phyloP scores from a whole-genome alignment of 1,140 invertebrate genomes.

The Psilanteris sp. region DNA sequence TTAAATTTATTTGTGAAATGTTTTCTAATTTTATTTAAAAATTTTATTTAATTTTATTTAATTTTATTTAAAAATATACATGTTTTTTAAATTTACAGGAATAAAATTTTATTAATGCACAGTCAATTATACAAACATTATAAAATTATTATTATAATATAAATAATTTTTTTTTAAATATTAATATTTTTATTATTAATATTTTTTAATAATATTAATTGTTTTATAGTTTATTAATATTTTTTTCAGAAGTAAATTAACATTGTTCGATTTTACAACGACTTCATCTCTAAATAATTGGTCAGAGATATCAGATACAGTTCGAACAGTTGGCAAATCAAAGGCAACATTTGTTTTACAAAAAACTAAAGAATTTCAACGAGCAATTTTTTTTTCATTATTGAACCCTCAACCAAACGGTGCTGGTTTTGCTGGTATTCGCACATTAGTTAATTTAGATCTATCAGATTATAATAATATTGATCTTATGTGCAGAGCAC shows the following conservation, averaged over 20 bases:
- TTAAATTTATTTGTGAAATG: too few relatives aligned
- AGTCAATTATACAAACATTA: too few relatives aligned
- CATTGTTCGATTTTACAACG: conserved; percentile 78
- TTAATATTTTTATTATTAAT: too few relatives aligned
- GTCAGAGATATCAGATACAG: conserved; percentile 84
- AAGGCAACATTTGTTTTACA: conserved; percentile 83
- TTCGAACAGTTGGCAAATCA: conserved; percentile 84
- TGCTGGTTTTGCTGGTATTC: conserved; percentile 85
- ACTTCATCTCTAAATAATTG: conserved; percentile 76
- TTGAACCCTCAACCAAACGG: conserved; percentile 86
- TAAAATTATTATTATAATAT: too few relatives aligned
- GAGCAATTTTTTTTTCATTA: conserved; percentile 84
- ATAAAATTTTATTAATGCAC: too few relatives aligned
- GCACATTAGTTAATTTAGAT: conserved; percentile 77
- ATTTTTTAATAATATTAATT: too few relatives aligned
- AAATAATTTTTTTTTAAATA: too few relatives aligned
- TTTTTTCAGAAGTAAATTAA: conserved; percentile 39
- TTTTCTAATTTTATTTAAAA: too few relatives aligned
- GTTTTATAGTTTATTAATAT: too few relatives aligned
- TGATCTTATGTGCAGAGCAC: conserved; percentile 81
- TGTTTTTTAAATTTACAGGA: too few relatives aligned
- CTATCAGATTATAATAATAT: conserved; percentile 79
- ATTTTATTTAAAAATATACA: too few relatives aligned
- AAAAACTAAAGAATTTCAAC: conserved; percentile 82
- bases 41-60: too few relatives aligned